These are phyloP conservation scores for Luehdorfia chinensis DNA, from an alignment of 1,140 invertebrate genomes.

Conservation along the genomic window DNA sequence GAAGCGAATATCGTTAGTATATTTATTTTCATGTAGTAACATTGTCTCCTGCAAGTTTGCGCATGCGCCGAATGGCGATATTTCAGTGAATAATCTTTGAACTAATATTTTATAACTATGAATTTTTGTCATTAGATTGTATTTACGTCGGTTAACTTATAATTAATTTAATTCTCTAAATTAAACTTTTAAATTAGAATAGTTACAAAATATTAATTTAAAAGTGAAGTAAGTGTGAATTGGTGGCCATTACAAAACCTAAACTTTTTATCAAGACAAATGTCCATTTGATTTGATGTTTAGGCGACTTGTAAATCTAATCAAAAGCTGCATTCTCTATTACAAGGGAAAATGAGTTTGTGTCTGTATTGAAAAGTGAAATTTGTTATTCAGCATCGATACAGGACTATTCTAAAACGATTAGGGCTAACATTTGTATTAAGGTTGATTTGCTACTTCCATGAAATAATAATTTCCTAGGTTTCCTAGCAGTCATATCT, in stretches of 20 bases:
- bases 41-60: conserved; percentile 65
- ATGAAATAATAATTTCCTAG: no score
- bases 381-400: conserved; percentile 31
- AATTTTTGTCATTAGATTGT: conserved; percentile 71
- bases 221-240: conserved; percentile 70
- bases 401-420: conserved; percentile 47
- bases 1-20: no score
- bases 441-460: conserved; percentile 64
- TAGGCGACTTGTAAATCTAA: conserved; percentile 73
- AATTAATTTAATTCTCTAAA: conserved; percentile 42
- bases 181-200: conserved; percentile 35
- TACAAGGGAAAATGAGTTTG: conserved; percentile 36
- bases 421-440: conserved; percentile 61
- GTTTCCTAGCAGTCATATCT: no score
- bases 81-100: conserved; percentile 74
- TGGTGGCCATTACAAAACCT: conserved; percentile 76
- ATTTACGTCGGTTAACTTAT: conserved; percentile 61
- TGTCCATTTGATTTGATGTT: conserved; percentile 77
- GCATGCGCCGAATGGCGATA: conserved; percentile 76
- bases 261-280: conserved; percentile 76
- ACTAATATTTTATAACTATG: conserved; percentile 73
- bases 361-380: conserved; percentile 37
- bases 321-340: conserved; percentile 51
- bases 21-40: conserved; percentile 51
- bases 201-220: conserved; percentile 42